Evolutionary conservation across 2,113 vertebrate species (phyloP), one percentile per base, ranked within the genome.

Genomic region (Phalacrocorax pelagicus): DNA sequence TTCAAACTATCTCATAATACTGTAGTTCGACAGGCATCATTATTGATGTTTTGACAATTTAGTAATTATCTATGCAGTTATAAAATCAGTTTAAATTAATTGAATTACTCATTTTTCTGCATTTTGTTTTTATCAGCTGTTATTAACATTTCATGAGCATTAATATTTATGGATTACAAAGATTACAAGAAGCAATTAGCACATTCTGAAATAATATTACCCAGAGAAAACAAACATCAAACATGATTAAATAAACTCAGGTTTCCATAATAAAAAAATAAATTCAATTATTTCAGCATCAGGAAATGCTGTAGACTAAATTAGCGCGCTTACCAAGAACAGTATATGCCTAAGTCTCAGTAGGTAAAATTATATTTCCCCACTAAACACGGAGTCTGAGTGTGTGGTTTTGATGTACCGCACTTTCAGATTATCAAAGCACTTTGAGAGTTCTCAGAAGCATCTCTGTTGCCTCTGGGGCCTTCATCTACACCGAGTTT

Each of bases 181-280:
- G 73, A 97, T 75, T 88, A 96, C 47, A 88, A 89, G 42, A 91
- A 91, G 84, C 86, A 96, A 92, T 96, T 97, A 97, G 59, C 54
- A 70, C 30, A 52, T 61, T 66, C 34, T 85, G 67, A 86, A 96
- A 96, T 65, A 94, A 57, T 81, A 79, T 67, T 87, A 96, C 40
- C 3, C 51, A 51, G 65, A 86, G 84, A 81, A 97, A 92, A 83
- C 59, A 80, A 94, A 88, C 70, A 89, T 82, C 49, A 72, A 94
- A 74, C 10, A 81, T 32, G 20, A 95, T 86, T 75, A 96, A 94
- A 86, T 66, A 85, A 79, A 70, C 10, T 71, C 24, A 88, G 26
- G 15, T 32, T 85, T 92, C 40, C 46, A 46, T 51, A 88, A 90
- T 32, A 63, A 46, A 92, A 75, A 66, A 88, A 36, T 2, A 24